Evolutionary conservation across 2,113 vertebrate species (phyloP).

Genomic region (Peromyscus californicus): DNA sequence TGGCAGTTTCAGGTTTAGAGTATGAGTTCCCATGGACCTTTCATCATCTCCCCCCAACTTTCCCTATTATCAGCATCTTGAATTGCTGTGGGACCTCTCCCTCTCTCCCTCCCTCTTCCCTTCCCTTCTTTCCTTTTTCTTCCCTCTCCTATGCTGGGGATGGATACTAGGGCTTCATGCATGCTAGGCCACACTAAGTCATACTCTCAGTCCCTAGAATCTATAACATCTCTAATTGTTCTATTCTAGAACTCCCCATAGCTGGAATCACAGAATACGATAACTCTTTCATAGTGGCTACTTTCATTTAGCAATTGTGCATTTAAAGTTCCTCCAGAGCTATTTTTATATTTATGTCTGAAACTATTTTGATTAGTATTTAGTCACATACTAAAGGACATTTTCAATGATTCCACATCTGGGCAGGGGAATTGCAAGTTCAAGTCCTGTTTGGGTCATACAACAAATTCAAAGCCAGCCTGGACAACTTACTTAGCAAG

Average conservation of each 20-base stretch:
- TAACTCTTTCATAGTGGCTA: not conserved
- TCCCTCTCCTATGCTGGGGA: not conserved
- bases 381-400: not conserved
- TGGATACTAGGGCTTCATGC: not conserved
- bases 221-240: not conserved
- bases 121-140: not conserved
- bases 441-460: not conserved
- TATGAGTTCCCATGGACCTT: not conserved
- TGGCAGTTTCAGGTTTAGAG: not conserved
- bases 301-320: not conserved
- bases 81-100: not conserved
- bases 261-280: not conserved
- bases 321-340: not conserved
- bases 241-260: not conserved
- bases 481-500: not conserved
- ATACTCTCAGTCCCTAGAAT: not conserved
- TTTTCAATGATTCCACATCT: not conserved
- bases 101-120: not conserved
- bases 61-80: not conserved
- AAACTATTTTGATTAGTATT: too few relatives aligned
- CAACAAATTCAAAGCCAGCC: not conserved
- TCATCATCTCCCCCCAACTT: not conserved
- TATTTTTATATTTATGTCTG: conserved; percentile 16
- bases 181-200: not conserved
- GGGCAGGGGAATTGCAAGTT: not conserved